Percentiles rank a stretch among this genome's conserved stretches.
phyloP scores from a whole-genome alignment of 2,113 vertebrate genomes.

The Eulemur macaco region DNA sequence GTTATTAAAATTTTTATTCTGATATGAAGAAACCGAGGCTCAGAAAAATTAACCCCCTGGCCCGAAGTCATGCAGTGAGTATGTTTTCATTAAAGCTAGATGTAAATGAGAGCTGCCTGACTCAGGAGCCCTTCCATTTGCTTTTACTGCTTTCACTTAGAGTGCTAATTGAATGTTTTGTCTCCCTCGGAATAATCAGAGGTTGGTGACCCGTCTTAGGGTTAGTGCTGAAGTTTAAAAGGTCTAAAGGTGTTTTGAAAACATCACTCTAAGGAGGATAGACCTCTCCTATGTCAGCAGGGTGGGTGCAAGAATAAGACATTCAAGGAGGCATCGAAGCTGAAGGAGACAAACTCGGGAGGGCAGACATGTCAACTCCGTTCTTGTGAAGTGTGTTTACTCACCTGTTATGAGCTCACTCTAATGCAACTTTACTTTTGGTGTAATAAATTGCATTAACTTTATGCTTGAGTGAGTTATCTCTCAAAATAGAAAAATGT shows the following conservation, averaged over 20 bases:
- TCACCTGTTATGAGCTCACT: conserved; percentile 35
- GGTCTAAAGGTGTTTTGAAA: not conserved
- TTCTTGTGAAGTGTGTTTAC: conserved; percentile 40
- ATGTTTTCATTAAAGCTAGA: not conserved
- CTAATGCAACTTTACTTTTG: conserved; percentile 52
- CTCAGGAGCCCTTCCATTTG: not conserved
- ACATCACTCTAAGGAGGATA: not conserved
- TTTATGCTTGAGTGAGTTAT: conserved; percentile 70
- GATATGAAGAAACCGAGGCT: not conserved
- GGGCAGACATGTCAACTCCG: not conserved
- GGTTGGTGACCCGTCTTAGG: not conserved
- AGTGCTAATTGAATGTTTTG: not conserved
- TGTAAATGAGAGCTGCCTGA: not conserved
- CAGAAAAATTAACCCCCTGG: not conserved
- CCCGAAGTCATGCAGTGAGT: not conserved
- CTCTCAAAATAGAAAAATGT: conserved; percentile 75
- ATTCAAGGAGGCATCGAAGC: not conserved
- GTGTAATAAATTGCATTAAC: conserved; percentile 75
- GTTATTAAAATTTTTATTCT: not conserved
- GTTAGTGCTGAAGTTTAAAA: not conserved
- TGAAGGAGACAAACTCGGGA: not conserved
- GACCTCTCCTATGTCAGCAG: not conserved
- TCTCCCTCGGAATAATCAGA: not conserved
- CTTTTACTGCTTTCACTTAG: not conserved
- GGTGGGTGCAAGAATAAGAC: not conserved